A percentile compares a stretch with the other conserved stretches of the same genome.
Conservation (phyloP, 2,113 vertebrate species). For the Corydoras sp. region DNA sequence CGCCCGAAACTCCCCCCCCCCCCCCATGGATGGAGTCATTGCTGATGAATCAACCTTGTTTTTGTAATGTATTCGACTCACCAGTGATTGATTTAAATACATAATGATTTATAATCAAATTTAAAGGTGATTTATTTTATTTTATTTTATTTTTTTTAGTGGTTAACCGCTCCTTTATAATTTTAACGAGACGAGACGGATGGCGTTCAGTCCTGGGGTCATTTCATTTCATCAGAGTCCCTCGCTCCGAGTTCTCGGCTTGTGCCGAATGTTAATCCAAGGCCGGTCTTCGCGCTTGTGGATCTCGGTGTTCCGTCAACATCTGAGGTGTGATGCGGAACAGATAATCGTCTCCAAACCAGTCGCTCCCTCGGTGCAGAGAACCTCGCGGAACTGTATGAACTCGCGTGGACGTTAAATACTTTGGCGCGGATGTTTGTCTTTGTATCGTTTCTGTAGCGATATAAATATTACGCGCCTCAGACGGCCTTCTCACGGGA, state of each 20-base stretch:
- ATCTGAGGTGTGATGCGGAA: slow-evolving; percentile 39
- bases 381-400: not conserved
- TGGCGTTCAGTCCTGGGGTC: not conserved
- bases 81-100: no score
- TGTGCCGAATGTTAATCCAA: not conserved
- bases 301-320: slow-evolving; percentile 18
- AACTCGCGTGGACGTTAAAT: not conserved
- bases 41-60: no score
- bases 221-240: not conserved
- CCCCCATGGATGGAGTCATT: no score
- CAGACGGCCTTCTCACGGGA: no score
- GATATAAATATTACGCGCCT: no score
- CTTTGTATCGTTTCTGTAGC: not conserved
- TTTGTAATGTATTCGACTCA: no score
- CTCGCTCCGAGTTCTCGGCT: not conserved
- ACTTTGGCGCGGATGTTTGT: not conserved
- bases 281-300: slow-evolving; percentile 5
- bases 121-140: no score
- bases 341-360: slow-evolving; percentile 11
- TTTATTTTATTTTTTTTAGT: no score
- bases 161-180: no score
- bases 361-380: not conserved
- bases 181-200: not conserved
- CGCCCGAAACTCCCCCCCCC: no score
- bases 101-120: no score